Conservation (phyloP, 2,797 vertebrate genomes). For the Tauraco hartlaubi region DNA sequence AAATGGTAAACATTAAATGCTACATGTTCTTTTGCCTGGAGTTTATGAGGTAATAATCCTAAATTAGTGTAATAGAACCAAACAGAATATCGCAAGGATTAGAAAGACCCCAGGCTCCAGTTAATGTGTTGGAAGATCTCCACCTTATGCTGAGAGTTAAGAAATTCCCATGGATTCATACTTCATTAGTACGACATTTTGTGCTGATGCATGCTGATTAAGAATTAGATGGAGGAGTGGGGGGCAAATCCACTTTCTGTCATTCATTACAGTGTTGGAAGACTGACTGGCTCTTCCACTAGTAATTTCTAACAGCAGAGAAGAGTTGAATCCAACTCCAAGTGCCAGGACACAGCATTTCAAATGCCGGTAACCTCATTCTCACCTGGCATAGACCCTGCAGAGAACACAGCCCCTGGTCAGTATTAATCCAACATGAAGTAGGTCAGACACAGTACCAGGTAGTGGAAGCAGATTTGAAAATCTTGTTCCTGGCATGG, state of each 20-base stretch:
- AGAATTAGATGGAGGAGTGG: background rate
- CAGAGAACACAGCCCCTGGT: background rate
- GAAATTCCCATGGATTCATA: background rate
- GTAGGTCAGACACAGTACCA: background rate
- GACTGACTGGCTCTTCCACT: background rate
- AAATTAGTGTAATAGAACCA: background rate
- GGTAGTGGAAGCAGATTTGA: background rate
- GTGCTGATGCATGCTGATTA: background rate
- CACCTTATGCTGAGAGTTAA: background rate
- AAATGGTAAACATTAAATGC: background rate
- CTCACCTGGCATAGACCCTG: background rate
- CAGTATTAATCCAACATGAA: fast-evolving
- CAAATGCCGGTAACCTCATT: background rate
- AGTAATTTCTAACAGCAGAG: background rate
- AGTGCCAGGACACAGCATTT: background rate
- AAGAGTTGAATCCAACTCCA: background rate
- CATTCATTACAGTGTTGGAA: background rate
- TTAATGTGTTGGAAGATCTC: background rate
- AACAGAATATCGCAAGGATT: background rate
- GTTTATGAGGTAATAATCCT: background rate
- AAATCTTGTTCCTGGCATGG: background rate
- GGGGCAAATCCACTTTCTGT: background rate
- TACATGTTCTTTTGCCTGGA: background rate
- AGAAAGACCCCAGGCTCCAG: background rate
- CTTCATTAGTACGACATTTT: background rate